Evolutionary conservation across 2,113 vertebrate genomes (phyloP).

Genomic region (Peucedramus taeniatus): DNA sequence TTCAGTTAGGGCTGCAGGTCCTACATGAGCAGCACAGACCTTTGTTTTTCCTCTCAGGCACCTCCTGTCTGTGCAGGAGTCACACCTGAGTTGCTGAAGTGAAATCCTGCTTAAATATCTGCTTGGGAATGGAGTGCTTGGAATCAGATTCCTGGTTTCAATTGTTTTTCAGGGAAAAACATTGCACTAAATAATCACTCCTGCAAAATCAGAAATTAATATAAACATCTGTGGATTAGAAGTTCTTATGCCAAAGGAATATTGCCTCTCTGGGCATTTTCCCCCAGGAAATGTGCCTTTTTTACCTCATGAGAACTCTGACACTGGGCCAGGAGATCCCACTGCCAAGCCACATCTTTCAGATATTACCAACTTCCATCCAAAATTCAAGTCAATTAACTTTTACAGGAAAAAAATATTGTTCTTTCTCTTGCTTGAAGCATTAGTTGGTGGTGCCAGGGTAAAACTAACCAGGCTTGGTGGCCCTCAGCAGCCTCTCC

Average conservation of each 20-base stretch:
- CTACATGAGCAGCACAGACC: background rate
- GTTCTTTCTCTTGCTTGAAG: background rate
- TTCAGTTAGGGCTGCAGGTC: background rate
- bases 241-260: background rate
- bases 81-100: background rate
- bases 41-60: background rate
- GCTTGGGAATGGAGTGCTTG: background rate
- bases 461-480: background rate
- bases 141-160: background rate
- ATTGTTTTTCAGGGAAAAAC: background rate
- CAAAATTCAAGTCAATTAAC: background rate
- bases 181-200: background rate
- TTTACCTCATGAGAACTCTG: background rate
- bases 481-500: background rate
- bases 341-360: background rate
- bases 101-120: background rate
- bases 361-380: background rate
- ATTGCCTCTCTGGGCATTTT: background rate
- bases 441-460: background rate
- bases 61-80: background rate
- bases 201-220: background rate
- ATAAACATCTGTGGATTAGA: accelerated
- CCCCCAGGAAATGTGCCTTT: background rate
- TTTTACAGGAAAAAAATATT: background rate
- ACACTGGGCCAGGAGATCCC: background rate